Evolutionary conservation across 2,888 invertebrate genomes (phyloP).

Genomic region (Drosophila parthenogenetica): DNA sequence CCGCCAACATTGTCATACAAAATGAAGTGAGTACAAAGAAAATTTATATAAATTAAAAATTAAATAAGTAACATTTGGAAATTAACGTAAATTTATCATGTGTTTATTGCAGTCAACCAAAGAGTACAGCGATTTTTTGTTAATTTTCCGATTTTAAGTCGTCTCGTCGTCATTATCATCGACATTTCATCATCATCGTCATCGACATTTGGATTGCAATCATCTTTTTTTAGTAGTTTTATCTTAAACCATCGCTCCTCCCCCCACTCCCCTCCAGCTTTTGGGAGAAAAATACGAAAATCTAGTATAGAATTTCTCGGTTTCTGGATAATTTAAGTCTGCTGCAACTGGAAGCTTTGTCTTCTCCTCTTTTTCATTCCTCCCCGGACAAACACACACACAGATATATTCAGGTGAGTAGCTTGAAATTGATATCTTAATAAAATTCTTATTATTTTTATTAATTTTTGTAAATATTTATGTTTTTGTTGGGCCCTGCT

Average conservation of each 20-base stretch:
- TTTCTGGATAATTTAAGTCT: constrained; percentile 28
- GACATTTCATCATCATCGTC: constrained; percentile 32
- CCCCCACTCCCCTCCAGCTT: constrained; percentile 24
- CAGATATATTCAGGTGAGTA: constrained; percentile 43
- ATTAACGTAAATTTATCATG: not conserved
- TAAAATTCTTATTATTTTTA: not conserved
- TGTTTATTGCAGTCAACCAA: constrained; percentile 59
- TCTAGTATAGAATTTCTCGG: constrained; percentile 23
- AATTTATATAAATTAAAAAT: not conserved
- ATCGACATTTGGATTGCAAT: constrained; percentile 43
- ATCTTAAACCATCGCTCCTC: constrained; percentile 28
- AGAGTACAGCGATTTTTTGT: constrained; percentile 67
- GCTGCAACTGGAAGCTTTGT: constrained; percentile 17
- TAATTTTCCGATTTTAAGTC: constrained; percentile 69
- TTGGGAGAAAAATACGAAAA: constrained; percentile 13
- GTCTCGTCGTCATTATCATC: constrained; percentile 45
- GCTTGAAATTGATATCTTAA: not conserved
- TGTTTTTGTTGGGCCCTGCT: constrained; percentile 1
- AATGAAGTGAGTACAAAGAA: constrained; percentile 68
- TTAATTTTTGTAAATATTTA: not conserved
- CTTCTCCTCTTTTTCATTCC: constrained; percentile 21
- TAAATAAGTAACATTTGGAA: constrained; percentile 9
- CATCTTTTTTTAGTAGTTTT: constrained; percentile 43
- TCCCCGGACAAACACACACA: constrained; percentile 17
- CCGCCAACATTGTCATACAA: constrained; percentile 67